Evolutionary conservation across 2,113 vertebrate species (phyloP).

Genomic region (Crypturellus undulatus): DNA sequence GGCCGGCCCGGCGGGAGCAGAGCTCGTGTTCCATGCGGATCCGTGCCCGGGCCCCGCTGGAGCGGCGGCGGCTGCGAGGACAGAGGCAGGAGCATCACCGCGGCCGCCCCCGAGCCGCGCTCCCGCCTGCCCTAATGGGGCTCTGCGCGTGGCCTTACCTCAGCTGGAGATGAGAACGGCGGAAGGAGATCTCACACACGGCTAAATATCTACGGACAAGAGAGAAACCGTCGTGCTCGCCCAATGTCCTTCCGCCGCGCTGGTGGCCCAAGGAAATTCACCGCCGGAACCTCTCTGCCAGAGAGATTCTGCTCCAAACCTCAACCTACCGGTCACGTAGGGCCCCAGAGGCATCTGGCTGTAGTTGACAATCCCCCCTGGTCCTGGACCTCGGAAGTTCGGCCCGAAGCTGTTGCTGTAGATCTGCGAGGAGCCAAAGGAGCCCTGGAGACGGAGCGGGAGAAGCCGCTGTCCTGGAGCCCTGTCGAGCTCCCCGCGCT

Average conservation of each 20-base stretch:
- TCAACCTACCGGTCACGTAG: conserved; percentile 91
- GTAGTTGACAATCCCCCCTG: conserved; percentile 95
- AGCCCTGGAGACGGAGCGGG: conserved; percentile 76
- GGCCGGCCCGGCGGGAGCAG: too few relatives aligned
- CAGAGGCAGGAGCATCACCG: too few relatives aligned
- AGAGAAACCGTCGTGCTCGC: conserved; percentile 41
- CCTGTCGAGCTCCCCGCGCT: background rate
- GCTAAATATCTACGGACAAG: conserved; percentile 80
- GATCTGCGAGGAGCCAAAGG: conserved; percentile 92
- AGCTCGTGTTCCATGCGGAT: too few relatives aligned
- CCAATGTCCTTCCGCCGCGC: background rate
- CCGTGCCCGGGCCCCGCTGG: too few relatives aligned
- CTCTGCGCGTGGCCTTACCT: conserved; percentile 60
- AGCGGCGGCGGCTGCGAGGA: too few relatives aligned
- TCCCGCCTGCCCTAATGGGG: background rate
- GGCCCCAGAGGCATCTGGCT: conserved; percentile 99
- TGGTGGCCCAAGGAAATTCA: background rate
- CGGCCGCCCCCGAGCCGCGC: too few relatives aligned
- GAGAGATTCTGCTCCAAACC: background rate
- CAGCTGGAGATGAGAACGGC: conserved; percentile 60
- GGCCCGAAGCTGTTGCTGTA: conserved; percentile 90
- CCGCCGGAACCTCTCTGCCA: background rate
- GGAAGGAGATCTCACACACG: conserved; percentile 37
- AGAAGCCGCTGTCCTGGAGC: background rate
- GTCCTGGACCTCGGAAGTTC: conserved; percentile 90